A percentile compares a stretch with the other conserved stretches of the same genome.
phyloP scores from a whole-genome alignment of 23 tunicate species.

The Clavelina lepadiformis region DNA sequence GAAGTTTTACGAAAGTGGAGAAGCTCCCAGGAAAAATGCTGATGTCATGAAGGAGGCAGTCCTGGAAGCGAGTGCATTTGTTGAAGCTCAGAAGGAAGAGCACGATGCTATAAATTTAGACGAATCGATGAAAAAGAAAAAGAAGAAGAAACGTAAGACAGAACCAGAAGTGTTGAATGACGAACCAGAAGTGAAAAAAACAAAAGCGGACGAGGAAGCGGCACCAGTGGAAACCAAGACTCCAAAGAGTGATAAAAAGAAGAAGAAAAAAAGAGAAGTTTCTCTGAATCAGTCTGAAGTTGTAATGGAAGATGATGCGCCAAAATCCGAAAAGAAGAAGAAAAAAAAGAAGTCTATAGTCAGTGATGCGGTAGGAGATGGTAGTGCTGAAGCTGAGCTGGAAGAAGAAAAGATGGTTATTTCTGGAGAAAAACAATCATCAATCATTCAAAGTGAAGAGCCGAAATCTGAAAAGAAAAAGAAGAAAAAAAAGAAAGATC shows the following conservation, averaged over 20 bases:
- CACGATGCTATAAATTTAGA: background rate
- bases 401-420: too few species aligned
- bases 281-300: background rate
- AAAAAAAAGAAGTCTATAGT: slow-evolving; percentile 36
- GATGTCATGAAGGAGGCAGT: slow-evolving; percentile 99
- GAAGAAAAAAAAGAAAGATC: background rate
- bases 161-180: slow-evolving; percentile 6
- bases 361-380: slow-evolving; percentile 9
- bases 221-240: slow-evolving; percentile 1
- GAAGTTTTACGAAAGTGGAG: slow-evolving; percentile 87
- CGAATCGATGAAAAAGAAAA: slow-evolving; percentile 42
- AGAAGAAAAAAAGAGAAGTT: slow-evolving; percentile 11
- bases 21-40: slow-evolving; percentile 79
- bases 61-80: slow-evolving; percentile 30
- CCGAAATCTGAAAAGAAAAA: slow-evolving; percentile 20
- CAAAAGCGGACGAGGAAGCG: slow-evolving; percentile 6
- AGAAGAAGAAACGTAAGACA: slow-evolving; percentile 31
- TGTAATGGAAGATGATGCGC: background rate
- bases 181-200: background rate
- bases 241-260: slow-evolving; percentile 5
- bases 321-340: slow-evolving; percentile 31
- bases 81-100: slow-evolving; percentile 11
- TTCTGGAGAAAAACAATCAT: background rate
- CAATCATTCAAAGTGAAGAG: background rate
- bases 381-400: slow-evolving; percentile 4